Evolutionary conservation across 2,888 invertebrate genomes (phyloP).

Genomic region (Aleiodes leptofemur): DNA sequence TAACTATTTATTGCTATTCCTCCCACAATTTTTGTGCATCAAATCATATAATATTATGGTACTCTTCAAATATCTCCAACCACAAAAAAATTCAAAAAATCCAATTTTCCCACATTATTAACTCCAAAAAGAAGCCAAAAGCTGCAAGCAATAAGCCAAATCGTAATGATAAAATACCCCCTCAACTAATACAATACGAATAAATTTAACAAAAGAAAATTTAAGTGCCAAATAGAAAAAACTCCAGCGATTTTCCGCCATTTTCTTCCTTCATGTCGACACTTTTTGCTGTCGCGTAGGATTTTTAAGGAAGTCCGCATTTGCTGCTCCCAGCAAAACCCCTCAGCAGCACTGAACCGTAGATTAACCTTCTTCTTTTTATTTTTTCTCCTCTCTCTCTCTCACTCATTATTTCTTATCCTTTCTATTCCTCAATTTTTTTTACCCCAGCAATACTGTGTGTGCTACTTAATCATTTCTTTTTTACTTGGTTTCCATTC

Average conservation of each 20-base stretch:
- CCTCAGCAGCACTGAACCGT: conserved; percentile 44
- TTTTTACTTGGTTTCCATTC: conserved; percentile 28
- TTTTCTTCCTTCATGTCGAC: neutral
- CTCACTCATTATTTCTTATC: conserved; percentile 1
- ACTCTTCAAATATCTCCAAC: too few relatives aligned
- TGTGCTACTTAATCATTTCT: conserved; percentile 47
- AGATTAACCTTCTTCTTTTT: conserved; percentile 43
- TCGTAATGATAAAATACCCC: too few relatives aligned
- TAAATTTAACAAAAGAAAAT: too few relatives aligned
- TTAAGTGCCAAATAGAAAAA: too few relatives aligned
- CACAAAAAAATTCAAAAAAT: too few relatives aligned
- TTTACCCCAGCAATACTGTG: conserved; percentile 41
- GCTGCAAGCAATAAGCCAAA: too few relatives aligned
- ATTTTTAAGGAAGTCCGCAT: conserved; percentile 47
- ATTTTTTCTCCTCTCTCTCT: too few relatives aligned
- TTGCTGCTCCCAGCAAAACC: conserved; percentile 44
- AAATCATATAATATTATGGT: too few relatives aligned
- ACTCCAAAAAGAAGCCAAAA: too few relatives aligned
- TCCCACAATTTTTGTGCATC: too few relatives aligned
- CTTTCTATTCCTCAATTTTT: conserved; percentile 14
- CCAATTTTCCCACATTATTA: neutral
- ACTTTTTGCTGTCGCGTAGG: conserved; percentile 20
- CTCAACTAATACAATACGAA: too few relatives aligned
- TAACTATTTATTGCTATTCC: too few relatives aligned
- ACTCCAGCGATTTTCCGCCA: neutral